Conservation (phyloP, 2,888 invertebrate genomes). For the Drosophila longiperda region DNA sequence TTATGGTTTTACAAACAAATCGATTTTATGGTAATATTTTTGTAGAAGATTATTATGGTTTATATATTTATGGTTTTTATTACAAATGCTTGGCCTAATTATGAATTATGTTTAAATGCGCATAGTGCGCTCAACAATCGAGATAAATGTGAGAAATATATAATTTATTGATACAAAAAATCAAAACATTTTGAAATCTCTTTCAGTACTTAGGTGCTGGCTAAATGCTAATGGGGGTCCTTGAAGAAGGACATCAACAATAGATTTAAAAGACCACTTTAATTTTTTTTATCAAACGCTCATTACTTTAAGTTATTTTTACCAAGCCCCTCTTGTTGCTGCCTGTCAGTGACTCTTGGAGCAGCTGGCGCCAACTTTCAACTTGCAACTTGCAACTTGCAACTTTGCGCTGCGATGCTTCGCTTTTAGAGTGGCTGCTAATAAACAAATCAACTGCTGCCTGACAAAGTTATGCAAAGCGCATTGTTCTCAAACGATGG, state of each 20-base stretch:
- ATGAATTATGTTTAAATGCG: too few relatives aligned
- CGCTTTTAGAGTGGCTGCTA: conserved; percentile 28
- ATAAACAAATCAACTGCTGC: conserved; percentile 60
- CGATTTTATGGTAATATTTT: too few relatives aligned
- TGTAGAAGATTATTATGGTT: too few relatives aligned
- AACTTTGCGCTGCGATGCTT: conserved; percentile 6
- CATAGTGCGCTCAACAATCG: neutral
- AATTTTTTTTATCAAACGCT: conserved; percentile 59
- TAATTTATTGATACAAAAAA: neutral
- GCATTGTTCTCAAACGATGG: conserved; percentile 21
- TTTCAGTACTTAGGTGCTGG: neutral
- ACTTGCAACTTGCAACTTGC: conserved; percentile 30
- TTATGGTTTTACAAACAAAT: too few relatives aligned
- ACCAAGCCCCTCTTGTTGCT: neutral
- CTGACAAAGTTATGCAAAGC: conserved; percentile 61
- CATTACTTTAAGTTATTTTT: conserved; percentile 34
- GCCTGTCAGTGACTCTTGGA: neutral
- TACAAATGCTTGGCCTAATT: too few relatives aligned
- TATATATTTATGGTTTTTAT: too few relatives aligned
- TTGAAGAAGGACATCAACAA: neutral
- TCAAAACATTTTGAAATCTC: neutral
- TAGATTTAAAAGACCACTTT: conserved; percentile 12
- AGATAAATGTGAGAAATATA: neutral
- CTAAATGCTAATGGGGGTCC: neutral
- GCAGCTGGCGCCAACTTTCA: conserved; percentile 44